Percentiles rank a stretch among this genome's conserved stretches.
phyloP scores from a whole-genome alignment of 1,140 invertebrate species.

The Drosophila chauvacae region DNA sequence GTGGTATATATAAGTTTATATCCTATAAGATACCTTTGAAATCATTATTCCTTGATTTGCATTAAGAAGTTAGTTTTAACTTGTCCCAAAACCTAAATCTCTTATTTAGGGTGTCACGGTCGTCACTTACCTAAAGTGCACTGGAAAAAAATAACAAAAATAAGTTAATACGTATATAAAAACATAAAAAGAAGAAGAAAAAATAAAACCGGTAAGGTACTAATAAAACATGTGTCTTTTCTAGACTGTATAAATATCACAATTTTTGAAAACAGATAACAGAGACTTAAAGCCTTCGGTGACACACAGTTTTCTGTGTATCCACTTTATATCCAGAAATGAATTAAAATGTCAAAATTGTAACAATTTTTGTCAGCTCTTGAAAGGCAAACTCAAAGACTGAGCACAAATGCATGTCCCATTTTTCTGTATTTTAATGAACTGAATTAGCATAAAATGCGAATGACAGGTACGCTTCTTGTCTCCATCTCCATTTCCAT shows the following conservation, averaged over 20 bases:
- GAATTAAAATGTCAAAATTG: slow-evolving; percentile 69
- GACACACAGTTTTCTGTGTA: not conserved
- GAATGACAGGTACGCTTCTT: slow-evolving; percentile 59
- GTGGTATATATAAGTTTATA: too few relatives aligned
- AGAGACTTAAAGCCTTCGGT: not conserved
- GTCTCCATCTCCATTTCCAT: slow-evolving; percentile 9
- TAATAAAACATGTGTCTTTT: not conserved
- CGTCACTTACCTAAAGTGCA: not conserved
- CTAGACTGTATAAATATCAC: not conserved
- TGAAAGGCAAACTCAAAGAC: slow-evolving; percentile 34
- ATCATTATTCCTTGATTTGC: not conserved
- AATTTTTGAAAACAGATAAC: not conserved
- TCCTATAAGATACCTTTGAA: not conserved
- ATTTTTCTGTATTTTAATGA: slow-evolving; percentile 79
- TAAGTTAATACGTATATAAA: not conserved
- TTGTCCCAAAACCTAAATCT: not conserved
- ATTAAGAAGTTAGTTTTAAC: slow-evolving; percentile 1
- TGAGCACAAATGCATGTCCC: slow-evolving; percentile 64
- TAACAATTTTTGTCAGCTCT: slow-evolving; percentile 46
- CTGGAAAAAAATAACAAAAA: not conserved
- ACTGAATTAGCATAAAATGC: slow-evolving; percentile 78
- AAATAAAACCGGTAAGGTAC: not conserved
- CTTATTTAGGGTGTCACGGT: slow-evolving; percentile 6
- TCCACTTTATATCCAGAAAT: slow-evolving; percentile 9
- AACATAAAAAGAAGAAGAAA: not conserved